phyloP scores from a whole-genome alignment of 2,797 vertebrate genomes.

The Neopelma chrysocephalum region DNA sequence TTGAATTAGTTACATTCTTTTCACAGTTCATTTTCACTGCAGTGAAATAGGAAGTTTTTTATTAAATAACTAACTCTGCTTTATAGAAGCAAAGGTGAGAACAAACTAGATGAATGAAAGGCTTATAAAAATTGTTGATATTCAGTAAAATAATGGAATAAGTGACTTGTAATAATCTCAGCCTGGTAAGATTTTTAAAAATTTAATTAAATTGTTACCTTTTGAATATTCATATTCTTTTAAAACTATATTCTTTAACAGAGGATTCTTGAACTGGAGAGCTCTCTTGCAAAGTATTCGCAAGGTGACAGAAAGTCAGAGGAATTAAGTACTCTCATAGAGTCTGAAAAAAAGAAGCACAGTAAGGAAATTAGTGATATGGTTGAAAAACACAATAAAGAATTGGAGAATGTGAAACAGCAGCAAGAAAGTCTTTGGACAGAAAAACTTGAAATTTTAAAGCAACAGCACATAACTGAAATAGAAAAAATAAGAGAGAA shows the following conservation, averaged over 20 bases:
- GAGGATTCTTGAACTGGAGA: constrained; percentile 94
- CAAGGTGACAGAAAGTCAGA: constrained; percentile 78
- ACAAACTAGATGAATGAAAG: background rate
- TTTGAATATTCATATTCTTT: background rate
- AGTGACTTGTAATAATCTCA: background rate
- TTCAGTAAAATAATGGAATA: background rate
- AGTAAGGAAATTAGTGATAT: constrained; percentile 80
- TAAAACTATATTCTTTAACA: constrained; percentile 63
- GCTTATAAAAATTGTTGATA: background rate
- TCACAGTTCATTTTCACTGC: background rate
- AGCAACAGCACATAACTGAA: constrained; percentile 76
- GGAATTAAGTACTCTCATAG: constrained; percentile 76
- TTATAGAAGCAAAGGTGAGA: background rate
- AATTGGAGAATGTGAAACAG: constrained; percentile 65
- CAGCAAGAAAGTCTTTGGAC: constrained; percentile 81
- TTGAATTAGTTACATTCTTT: background rate
- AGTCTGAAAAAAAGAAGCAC: constrained; percentile 83
- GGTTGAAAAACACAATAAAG: constrained; percentile 80
- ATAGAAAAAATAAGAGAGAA: constrained; percentile 81
- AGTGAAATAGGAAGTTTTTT: background rate
- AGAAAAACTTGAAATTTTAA: constrained; percentile 74
- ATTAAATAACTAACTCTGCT: background rate
- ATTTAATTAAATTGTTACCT: background rate
- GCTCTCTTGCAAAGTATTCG: constrained; percentile 79
- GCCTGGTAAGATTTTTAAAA: background rate